These are phyloP conservation scores for Platycnemis pennipes DNA, from an alignment of 2,888 invertebrate genomes.

Conservation along the genomic window DNA sequence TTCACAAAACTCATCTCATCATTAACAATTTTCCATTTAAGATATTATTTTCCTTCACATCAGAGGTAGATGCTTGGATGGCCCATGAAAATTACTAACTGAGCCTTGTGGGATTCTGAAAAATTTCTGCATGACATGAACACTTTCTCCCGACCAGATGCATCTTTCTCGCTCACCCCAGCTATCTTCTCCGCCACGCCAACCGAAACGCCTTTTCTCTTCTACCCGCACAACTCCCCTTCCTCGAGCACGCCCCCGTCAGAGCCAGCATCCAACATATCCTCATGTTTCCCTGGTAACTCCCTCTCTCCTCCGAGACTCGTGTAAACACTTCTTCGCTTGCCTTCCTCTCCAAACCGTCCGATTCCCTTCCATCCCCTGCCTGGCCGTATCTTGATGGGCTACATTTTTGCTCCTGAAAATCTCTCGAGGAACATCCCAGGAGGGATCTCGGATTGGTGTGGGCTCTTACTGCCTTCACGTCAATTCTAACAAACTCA, in stretches of 20 bases:
- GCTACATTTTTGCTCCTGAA: too few relatives aligned
- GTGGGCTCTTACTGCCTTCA: too few relatives aligned
- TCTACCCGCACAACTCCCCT: background rate
- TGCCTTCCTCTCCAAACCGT: background rate
- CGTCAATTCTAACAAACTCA: too few relatives aligned
- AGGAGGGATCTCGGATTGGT: too few relatives aligned
- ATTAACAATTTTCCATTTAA: too few relatives aligned
- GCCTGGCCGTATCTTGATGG: too few relatives aligned
- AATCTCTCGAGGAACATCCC: too few relatives aligned
- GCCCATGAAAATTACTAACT: background rate
- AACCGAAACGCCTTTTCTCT: background rate
- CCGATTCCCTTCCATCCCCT: too few relatives aligned
- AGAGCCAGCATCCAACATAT: background rate
- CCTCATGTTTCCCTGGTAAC: background rate
- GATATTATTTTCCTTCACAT: too few relatives aligned
- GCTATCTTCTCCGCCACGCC: background rate
- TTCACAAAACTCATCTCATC: too few relatives aligned
- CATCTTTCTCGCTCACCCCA: background rate
- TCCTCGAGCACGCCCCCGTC: background rate
- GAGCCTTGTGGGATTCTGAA: background rate
- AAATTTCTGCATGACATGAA: background rate
- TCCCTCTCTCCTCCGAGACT: background rate
- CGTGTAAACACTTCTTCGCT: background rate
- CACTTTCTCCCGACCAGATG: background rate
- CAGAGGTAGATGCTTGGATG: too few relatives aligned